Percentiles rank a stretch among this genome's conserved stretches.
Conservation (phyloP, 2,888 invertebrate species). For the Xestia rhomboidea region DNA sequence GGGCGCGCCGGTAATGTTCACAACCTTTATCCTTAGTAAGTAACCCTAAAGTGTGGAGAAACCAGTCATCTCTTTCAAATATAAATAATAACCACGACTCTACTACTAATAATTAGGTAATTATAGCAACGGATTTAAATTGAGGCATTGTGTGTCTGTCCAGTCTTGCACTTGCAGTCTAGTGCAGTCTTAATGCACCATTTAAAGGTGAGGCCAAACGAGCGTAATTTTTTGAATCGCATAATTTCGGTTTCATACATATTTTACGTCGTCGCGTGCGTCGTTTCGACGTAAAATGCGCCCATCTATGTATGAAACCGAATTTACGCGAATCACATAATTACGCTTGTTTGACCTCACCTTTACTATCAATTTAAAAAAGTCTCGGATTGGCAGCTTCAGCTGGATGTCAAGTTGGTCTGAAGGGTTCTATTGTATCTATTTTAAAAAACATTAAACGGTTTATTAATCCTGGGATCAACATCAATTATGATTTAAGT, state of each 20-base stretch:
- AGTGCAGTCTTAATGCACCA: not conserved
- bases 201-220: too few relatives aligned
- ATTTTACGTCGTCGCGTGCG: too few relatives aligned
- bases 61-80: not conserved
- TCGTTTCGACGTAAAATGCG: too few relatives aligned
- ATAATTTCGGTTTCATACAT: too few relatives aligned
- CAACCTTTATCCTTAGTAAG: not conserved
- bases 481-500: not conserved
- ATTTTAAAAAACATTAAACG: not conserved
- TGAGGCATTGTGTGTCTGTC: not conserved
- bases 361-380: not conserved
- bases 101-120: not conserved
- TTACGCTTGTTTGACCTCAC: too few relatives aligned
- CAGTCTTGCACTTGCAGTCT: not conserved
- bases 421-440: not conserved
- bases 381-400: not conserved
- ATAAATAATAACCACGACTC: not conserved
- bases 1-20: conserved; percentile 83
- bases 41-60: not conserved
- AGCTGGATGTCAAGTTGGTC: not conserved
- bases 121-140: not conserved
- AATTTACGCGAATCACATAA: too few relatives aligned
- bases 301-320: too few relatives aligned
- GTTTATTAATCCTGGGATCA: not conserved
- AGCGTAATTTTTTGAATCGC: too few relatives aligned